These are phyloP conservation scores for Syrmaticus mikado DNA, from an alignment of 2,113 vertebrate genomes.

Conservation along the genomic window DNA sequence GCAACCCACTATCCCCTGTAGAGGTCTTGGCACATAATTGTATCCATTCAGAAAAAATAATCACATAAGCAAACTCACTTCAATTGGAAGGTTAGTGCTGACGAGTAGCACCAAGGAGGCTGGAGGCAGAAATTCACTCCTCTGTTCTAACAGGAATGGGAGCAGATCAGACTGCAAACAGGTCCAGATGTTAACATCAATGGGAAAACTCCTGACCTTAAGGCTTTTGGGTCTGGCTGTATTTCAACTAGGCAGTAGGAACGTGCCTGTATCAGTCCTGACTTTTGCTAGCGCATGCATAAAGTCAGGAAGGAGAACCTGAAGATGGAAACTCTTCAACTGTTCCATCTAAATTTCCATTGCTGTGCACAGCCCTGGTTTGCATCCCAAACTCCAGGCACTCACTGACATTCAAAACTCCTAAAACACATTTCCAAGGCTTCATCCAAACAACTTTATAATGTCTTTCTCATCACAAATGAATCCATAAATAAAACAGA, in stretches of 20 bases:
- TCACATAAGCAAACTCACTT: neutral
- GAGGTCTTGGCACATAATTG: neutral
- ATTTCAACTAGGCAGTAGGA: neutral
- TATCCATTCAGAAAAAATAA: constrained; percentile 3
- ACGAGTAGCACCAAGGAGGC: neutral
- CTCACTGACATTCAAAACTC: neutral
- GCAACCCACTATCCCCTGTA: neutral
- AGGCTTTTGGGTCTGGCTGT: neutral
- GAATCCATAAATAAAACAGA: constrained; percentile 64
- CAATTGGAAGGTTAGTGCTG: neutral
- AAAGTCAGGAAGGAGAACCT: neutral
- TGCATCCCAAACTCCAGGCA: neutral
- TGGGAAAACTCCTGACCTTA: neutral
- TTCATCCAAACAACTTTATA: constrained; percentile 14
- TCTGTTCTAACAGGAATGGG: neutral
- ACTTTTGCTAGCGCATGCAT: neutral
- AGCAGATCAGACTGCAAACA: neutral
- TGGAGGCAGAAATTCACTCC: neutral
- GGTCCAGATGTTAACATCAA: neutral
- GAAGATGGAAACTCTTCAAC: neutral
- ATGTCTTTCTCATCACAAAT: constrained; percentile 25
- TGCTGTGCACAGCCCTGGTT: neutral
- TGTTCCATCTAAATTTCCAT: neutral
- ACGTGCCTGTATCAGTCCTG: neutral
- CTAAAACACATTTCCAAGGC: constrained; percentile 25